Evolutionary conservation across 2,113 vertebrate genomes (phyloP).

Genomic region (Sminthopsis crassicaudata): DNA sequence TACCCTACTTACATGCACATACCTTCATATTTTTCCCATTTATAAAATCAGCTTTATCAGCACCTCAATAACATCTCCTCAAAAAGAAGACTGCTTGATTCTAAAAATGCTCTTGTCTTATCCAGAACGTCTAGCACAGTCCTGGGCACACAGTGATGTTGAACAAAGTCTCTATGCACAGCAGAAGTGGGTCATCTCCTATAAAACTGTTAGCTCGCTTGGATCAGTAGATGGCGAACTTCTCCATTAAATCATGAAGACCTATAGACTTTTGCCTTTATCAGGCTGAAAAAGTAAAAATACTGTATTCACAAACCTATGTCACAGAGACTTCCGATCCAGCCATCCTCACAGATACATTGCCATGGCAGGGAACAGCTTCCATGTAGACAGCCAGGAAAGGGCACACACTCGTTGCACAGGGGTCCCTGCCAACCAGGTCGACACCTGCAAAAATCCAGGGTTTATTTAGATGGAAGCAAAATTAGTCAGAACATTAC

Average conservation of each 20-base stretch:
- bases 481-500: neutral
- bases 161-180: neutral
- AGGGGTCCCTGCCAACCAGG: constrained; percentile 93
- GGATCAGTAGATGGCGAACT: constrained; percentile 80
- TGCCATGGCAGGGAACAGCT: constrained; percentile 93
- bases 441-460: constrained; percentile 88
- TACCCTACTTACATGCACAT: neutral
- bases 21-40: neutral
- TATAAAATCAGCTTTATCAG: neutral
- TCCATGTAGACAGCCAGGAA: constrained; percentile 92
- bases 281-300: neutral
- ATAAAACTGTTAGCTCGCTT: neutral
- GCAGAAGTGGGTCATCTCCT: neutral
- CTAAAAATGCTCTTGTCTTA: neutral
- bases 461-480: neutral
- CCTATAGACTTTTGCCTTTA: neutral
- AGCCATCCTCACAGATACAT: constrained; percentile 93
- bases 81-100: neutral
- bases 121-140: neutral
- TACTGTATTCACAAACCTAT: constrained; percentile 87
- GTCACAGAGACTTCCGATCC: constrained; percentile 93
- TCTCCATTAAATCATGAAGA: constrained; percentile 19
- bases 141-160: neutral
- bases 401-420: constrained; percentile 91
- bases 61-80: neutral